A percentile compares a stretch with the other conserved stretches of the same genome.
These are phyloP conservation scores for Lichenostomus cassidix DNA, from an alignment of 2,113 vertebrate species.

Conservation along the genomic window DNA sequence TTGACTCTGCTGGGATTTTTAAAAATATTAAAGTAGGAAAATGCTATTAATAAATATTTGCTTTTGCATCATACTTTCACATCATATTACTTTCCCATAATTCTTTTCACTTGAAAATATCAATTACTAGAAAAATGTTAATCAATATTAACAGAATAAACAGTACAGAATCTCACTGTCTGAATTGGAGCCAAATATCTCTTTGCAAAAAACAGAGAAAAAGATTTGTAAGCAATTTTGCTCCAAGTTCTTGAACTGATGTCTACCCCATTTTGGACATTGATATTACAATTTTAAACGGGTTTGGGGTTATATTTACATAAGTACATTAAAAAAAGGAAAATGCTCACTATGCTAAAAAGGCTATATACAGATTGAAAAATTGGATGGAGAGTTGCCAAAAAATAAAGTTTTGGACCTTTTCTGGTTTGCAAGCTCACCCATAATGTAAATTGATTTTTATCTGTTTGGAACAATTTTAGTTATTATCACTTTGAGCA, in stretches of 20 bases:
- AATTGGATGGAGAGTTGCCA: not conserved
- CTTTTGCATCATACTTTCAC: not conserved
- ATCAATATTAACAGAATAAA: not conserved
- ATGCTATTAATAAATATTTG: not conserved
- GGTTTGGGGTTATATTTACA: not conserved
- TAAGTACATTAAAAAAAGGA: not conserved
- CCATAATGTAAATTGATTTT: not conserved
- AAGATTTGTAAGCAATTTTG: not conserved
- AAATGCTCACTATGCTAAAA: not conserved
- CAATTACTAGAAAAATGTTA: not conserved
- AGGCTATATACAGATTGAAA: not conserved
- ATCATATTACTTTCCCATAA: not conserved
- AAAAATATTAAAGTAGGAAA: not conserved
- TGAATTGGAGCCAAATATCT: not conserved
- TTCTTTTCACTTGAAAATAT: not conserved
- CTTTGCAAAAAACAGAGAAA: not conserved
- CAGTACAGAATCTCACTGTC: not conserved
- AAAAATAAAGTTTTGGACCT: not conserved
- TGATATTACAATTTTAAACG: not conserved
- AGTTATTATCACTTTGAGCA: not conserved
- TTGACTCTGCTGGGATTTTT: not conserved
- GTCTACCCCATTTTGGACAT: not conserved
- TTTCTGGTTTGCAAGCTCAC: not conserved
- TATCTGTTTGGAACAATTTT: not conserved
- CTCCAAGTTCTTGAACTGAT: not conserved